phyloP scores from a whole-genome alignment of 2,113 vertebrate genomes.

The Cairina moschata region DNA sequence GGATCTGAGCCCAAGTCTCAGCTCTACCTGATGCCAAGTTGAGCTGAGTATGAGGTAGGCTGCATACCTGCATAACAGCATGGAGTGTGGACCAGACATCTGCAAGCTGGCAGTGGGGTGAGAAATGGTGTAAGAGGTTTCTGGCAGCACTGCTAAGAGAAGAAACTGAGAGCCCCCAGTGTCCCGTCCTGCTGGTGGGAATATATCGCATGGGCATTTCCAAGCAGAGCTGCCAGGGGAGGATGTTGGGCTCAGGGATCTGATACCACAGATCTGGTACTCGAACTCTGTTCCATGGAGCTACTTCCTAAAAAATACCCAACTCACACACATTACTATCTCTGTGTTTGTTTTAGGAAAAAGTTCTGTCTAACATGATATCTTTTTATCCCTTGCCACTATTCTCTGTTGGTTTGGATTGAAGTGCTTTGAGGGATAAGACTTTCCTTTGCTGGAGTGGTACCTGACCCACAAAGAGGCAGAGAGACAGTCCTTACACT shows the following conservation, averaged over 20 bases:
- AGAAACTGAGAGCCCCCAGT: too few relatives aligned
- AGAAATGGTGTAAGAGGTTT: background rate
- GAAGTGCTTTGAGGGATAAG: background rate
- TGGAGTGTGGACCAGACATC: background rate
- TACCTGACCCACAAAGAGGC: background rate
- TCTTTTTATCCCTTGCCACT: background rate
- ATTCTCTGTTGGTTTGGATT: background rate
- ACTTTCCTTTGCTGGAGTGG: background rate
- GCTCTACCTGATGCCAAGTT: background rate
- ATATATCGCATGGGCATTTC: background rate
- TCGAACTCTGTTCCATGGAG: background rate
- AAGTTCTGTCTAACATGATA: background rate
- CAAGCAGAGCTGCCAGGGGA: background rate
- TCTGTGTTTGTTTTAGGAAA: background rate
- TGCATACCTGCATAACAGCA: background rate
- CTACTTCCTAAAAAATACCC: background rate
- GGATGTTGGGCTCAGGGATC: background rate
- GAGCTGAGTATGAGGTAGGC: background rate
- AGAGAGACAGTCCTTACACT: background rate
- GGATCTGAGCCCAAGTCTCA: background rate
- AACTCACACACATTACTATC: background rate
- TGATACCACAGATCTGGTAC: background rate
- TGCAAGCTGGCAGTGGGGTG: background rate
- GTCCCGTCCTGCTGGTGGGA: background rate
- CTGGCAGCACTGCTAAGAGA: background rate